phyloP scores from a whole-genome alignment of 2,888 invertebrate genomes.

The Linyphia triangularis region DNA sequence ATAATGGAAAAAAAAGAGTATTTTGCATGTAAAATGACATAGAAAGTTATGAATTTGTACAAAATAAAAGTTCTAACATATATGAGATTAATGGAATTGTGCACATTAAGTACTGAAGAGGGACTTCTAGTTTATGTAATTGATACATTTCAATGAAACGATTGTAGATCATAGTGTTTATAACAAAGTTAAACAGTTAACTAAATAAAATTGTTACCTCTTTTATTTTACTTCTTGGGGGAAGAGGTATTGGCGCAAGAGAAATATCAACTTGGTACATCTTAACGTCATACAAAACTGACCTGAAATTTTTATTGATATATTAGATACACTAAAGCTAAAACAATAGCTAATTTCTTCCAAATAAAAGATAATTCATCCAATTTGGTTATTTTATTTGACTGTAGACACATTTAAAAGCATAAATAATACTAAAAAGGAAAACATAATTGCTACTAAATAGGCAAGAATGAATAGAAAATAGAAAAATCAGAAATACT shows the following conservation, averaged over 20 bases:
- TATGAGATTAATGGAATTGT: background rate
- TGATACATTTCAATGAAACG: background rate
- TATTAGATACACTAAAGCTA: background rate
- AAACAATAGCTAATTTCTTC: background rate
- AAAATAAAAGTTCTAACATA: slow-evolving; percentile 53
- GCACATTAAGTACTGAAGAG: background rate
- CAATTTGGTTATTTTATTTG: no score
- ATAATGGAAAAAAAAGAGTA: no score
- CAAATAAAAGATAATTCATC: slow-evolving; percentile 34
- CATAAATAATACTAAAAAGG: background rate
- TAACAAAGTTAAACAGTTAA: background rate
- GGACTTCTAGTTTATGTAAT: background rate
- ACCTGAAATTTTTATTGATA: slow-evolving; percentile 78
- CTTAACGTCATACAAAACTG: slow-evolving; percentile 83
- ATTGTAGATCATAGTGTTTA: background rate
- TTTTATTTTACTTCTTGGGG: slow-evolving; percentile 82
- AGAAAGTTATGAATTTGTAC: background rate
- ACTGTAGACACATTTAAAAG: background rate
- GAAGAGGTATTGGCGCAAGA: slow-evolving; percentile 82
- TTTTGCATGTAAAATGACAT: no score
- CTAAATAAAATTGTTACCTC: slow-evolving; percentile 78
- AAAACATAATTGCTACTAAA: no score
- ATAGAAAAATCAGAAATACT: no score
- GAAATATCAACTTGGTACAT: slow-evolving; percentile 80
- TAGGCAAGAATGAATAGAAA: no score